phyloP scores from a whole-genome alignment of 1,140 invertebrate genomes.

The Chrysoperla carnea region DNA sequence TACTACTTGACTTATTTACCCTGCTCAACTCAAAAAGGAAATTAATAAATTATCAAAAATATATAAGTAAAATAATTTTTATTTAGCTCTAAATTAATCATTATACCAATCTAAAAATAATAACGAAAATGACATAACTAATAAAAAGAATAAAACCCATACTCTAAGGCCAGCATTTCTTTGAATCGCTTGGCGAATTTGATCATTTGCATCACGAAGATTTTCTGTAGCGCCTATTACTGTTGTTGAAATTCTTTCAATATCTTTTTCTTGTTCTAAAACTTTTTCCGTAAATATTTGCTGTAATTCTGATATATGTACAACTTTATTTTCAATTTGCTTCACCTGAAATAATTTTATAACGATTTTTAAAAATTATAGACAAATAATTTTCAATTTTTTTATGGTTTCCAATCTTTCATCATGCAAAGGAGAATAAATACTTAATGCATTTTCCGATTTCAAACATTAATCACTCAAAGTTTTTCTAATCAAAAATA shows the following conservation, averaged over 20 bases:
- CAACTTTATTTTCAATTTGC: conserved; percentile 81
- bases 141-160: conserved; percentile 86
- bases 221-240: conserved; percentile 87
- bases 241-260: conserved; percentile 73
- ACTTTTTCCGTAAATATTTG: conserved; percentile 96
- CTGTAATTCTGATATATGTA: conserved; percentile 91
- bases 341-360: conserved; percentile 53
- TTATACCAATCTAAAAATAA: conserved; percentile 99
- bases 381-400: not conserved
- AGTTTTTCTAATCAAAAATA: too few relatives aligned
- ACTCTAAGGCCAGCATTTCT: conserved; percentile 86
- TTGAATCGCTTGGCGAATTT: conserved; percentile 90
- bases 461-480: too few relatives aligned
- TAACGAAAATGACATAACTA: conserved; percentile 90
- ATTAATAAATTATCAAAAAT: not conserved
- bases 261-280: conserved; percentile 81
- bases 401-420: not conserved
- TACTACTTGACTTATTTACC: too few relatives aligned
- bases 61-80: too few relatives aligned
- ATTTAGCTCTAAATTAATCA: conserved; percentile 31
- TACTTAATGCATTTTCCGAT: too few relatives aligned
- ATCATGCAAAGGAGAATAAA: too few relatives aligned
- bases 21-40: too few relatives aligned
- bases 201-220: conserved; percentile 90
- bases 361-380: conserved; percentile 1